Evolutionary conservation across 64 coral and sea anemone genomes (phyloP), one percentile per base, ranked within the genome.

Genomic region (Porites australiensis): DNA sequence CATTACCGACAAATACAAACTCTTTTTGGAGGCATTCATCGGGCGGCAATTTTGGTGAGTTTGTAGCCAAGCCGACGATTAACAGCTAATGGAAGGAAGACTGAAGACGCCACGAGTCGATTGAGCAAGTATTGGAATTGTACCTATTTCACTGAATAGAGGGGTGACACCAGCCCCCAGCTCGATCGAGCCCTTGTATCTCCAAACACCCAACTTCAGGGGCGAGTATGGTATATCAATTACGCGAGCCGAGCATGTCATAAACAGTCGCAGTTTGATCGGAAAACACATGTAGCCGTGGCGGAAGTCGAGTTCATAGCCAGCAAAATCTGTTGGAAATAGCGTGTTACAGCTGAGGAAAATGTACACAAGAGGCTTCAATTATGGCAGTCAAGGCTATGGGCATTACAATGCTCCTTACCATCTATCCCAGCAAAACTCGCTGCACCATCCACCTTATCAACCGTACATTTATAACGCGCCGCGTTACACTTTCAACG

Each of bases 381-480:
- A 73, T 14, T 93, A 87, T 49, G 48, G 82, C 47, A 69, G 79
- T 23, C 91, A 93, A 71, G 69, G 59, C 2, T 93, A 93, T 13
- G 75, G 85, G 13, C 91, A 93, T 18, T 93, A 87, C 48, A 87
- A 44, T 19, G 60, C 91, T 2, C 60, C 47, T 15, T 85, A 83
- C 62, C 85, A 93, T 79, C 58, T 75, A 55, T 61, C 91, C 3
- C 91, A 93, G 61, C 57, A 57, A 52, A 83, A 93, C 46, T 85
- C 91, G 10, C 61, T 83, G 47, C 91, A 93, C 46, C 91, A 87
- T 58, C 46, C 61, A 3, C 11, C 62, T 67, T 93, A 93, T 85
- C 83, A 85, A 69, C 27, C 72, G 59, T 93, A 93, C 44, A 77
- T 93, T 75, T 93, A 93, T 15, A 93, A 87, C 65, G 45, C 91